Base-by-base conservation (phyloP, 2,797 vertebrate species). In the Phrynocephalus forsythii region DNA sequence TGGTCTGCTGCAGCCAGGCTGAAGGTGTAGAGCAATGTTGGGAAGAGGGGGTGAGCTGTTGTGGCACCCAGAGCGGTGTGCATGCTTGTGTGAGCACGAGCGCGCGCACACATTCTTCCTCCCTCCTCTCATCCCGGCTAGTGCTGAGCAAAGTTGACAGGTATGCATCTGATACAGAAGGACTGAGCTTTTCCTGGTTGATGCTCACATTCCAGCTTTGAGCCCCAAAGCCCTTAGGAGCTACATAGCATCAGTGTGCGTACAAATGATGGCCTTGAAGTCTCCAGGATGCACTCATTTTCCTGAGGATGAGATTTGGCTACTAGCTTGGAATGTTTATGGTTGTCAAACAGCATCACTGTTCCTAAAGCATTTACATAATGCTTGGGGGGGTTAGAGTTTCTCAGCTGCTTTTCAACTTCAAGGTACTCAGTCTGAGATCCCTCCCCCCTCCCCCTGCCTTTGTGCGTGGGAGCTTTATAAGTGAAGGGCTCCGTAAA, bases 311-410 rank as follows among this genome's bases (percentile, higher is more conserved):
- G 72, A 72, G 38, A 73, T 50, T 18, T 66, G 80, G 75, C 68
- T 56, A 3, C 11, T 67, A 30, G 38, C 56, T 52, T 28, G 56
- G 73, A 85, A 82, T 78, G 79, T 18, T 44, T 78, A 67, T 73
- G 73, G 85, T 77, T 90, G 76, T 84, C 85, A 76, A 56, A 81
- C 33, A 33, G 69, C 63, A 81, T 87, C 60, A 79, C 78, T 26
- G 18, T 63, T 72, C 30, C 50, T 72, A 67, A n/a, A n/a, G 48
- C 72, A 50, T 71, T 78, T 84, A 9, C 76, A 38, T 52, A 7
- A 16, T 0, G 50, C 79, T 76, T 84, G 20, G 15, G 38, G 85
- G 38, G 73, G 73, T 75, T 60, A 71, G 33, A 2, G 73, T 24
- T 26, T 38, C 75, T 79, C 26, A 5, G 26, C 83, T 22, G 8